phyloP scores from a whole-genome alignment of 1,140 invertebrate species.

The Panagrolaimus sp. region DNA sequence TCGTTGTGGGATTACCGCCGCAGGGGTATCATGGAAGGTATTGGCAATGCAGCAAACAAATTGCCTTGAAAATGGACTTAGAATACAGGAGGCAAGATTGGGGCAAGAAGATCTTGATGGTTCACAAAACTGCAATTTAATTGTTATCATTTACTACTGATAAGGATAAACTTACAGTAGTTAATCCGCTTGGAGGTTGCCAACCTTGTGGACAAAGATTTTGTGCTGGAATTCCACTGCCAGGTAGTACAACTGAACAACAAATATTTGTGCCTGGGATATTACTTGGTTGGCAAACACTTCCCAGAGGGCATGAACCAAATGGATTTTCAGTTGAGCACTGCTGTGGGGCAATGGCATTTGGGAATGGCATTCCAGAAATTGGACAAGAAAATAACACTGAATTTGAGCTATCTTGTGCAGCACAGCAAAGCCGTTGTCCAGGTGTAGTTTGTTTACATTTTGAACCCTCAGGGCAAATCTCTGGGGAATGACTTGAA shows the following conservation, averaged over 20 bases:
- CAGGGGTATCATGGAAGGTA: background rate
- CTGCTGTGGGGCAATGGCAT: slow-evolving; percentile 34
- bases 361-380: slow-evolving; percentile 40
- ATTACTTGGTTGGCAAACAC: slow-evolving; percentile 33
- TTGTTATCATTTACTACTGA: background rate
- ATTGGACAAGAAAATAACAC: slow-evolving; percentile 29
- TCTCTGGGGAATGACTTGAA: slow-evolving; percentile 21
- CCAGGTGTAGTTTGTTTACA: slow-evolving; percentile 29
- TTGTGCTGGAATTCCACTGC: background rate
- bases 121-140: slow-evolving; percentile 30
- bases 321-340: slow-evolving; percentile 41
- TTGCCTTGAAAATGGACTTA: slow-evolving; percentile 25
- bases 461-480: slow-evolving; percentile 40
- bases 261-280: slow-evolving; percentile 45
- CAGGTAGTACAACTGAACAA: slow-evolving; percentile 20
- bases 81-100: slow-evolving; percentile 20
- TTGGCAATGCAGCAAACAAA: slow-evolving; percentile 26
- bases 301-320: slow-evolving; percentile 25
- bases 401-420: slow-evolving; percentile 15
- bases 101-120: slow-evolving; percentile 23
- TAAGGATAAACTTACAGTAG: slow-evolving; percentile 21
- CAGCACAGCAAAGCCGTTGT: slow-evolving; percentile 39
- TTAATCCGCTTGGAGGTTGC: slow-evolving; percentile 24
- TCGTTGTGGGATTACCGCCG: background rate
- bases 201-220: slow-evolving; percentile 39